Base-by-base conservation (phyloP, 2,888 invertebrate genomes). In the Diadromus collaris region DNA sequence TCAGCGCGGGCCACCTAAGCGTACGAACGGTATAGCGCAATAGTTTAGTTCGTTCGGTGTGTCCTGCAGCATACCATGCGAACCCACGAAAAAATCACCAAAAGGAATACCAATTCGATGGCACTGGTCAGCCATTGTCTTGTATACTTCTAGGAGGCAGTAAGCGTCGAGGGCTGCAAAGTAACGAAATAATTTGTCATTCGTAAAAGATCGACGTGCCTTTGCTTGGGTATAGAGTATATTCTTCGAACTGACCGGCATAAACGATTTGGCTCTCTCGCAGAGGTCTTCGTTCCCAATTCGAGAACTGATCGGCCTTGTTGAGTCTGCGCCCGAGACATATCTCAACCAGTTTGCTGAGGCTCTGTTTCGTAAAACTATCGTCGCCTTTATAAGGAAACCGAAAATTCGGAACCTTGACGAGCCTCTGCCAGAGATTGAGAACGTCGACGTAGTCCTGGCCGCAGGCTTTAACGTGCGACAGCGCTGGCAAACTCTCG, bases 261-360 rank as follows among this genome's bases (percentile, higher is more conserved):
- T 97, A 97, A 56, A 92, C 90, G 76, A 97, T 93, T 92, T 98
- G 97, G 78, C 95, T 94, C 54, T 93, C 92, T 63, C 97, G 91
- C 68, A 98, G 88, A 10, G 97, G 97, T 83, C 97, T 92, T 83
- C 95, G 93, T 86, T 97, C 96, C 97, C 97, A 98, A 90, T 97
- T 97, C 0, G 97, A 97, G 91, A 97, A 96, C 88, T 97, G 97
- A 91, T 97, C 96, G n/a, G 94, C 94, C 91, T 98, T 98, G 90
- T 96, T 94, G 54, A 98, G 91, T 58, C 95, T 94, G 71, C 93
- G 92, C 6, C 97, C 97, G 87, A 97, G 93, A 88, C 96, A 96
- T 51, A 94, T 91, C 86, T 95, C 94, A 0, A 96, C 95, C 75
- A 97, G 91, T 81, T 94, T 94, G 86, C 95, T 95, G 29, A 97